Conservation (phyloP, 2,113 vertebrate species). For the Theristicus caerulescens region DNA sequence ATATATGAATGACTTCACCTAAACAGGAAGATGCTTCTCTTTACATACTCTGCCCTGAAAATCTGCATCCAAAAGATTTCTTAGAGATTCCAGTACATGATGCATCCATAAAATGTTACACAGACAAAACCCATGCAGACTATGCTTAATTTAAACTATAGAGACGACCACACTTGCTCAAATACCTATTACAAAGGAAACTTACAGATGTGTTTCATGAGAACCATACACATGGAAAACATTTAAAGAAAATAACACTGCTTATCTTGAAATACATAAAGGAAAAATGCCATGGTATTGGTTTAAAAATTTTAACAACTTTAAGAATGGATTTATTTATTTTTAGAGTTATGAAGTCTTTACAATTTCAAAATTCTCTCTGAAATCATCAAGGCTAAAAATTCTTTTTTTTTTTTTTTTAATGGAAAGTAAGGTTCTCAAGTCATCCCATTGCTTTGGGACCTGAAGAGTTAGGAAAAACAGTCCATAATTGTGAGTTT, state of each 20-base stretch:
- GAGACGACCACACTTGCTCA: neutral
- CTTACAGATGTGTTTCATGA: neutral
- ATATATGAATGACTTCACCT: neutral
- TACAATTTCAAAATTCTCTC: neutral
- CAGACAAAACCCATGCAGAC: neutral
- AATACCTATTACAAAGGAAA: neutral
- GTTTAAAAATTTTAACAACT: neutral
- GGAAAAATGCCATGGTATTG: neutral
- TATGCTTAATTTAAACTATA: neutral
- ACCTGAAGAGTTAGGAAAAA: neutral
- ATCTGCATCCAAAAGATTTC: neutral
- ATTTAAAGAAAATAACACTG: neutral
- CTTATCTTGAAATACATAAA: neutral
- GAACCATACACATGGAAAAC: neutral
- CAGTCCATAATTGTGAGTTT: neutral
- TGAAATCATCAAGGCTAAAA: neutral
- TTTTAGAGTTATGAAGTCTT: neutral
- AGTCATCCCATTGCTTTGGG: neutral
- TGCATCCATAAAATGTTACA: neutral
- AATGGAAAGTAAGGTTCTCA: neutral
- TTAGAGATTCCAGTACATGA: neutral
- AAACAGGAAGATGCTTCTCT: neutral
- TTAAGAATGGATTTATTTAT: neutral
- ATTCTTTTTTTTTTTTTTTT: neutral
- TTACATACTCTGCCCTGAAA: neutral